Base-by-base conservation (phyloP, 1,140 invertebrate species). In the Muscidifurax raptorellus region DNA sequence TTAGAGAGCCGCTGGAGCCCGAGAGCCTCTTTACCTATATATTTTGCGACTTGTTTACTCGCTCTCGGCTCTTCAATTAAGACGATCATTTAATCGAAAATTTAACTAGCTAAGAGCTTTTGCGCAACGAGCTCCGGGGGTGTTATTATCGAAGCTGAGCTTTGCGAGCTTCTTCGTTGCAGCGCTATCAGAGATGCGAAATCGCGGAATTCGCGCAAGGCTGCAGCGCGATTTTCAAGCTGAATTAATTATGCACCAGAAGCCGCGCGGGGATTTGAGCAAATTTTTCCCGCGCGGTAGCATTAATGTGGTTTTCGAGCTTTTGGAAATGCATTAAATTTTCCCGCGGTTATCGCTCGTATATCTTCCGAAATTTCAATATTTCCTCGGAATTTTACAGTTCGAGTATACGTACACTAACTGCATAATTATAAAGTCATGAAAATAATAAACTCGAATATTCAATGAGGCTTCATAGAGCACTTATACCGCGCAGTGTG, bases 41-140 rank as follows among this genome's bases (percentile, higher is more conserved):
- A 74, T 52, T 28, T 76, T 76, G 40, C 40, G 74, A 76, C 74
- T 76, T 76, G 74, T 76, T 76, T 76, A 27, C 10, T 44, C n/a
- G 25, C 40, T 25, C 12, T 25, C 12, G 40, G 2, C 36, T 76
- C 40, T 44, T n/a, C 74, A 76, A 76, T 76, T 47, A 76, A 52
- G 25, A 30, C 74, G 74, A 47, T 76, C 74, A 28, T 47, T 76
- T 44, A 76, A 47, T 76, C 74, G 74, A 47, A 47, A 47, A 27
- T 44, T 47, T 47, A 76, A 76, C 40, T 76, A 12, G 27, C 74
- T 47, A 13, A 47, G 74, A 76, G 74, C 74, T 76, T 25, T 27
- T 30, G n/a, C 36, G n/a, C 32, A 28, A 69, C 66, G 66, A 69
- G 66, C 25, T 67, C 7, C 47, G 47, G 1, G n/a, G 64, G 64